Percentiles rank a stretch among this genome's conserved stretches.
Evolutionary conservation across 2,797 vertebrate genomes (phyloP).

Genomic region (Bradypodion ventrale): DNA sequence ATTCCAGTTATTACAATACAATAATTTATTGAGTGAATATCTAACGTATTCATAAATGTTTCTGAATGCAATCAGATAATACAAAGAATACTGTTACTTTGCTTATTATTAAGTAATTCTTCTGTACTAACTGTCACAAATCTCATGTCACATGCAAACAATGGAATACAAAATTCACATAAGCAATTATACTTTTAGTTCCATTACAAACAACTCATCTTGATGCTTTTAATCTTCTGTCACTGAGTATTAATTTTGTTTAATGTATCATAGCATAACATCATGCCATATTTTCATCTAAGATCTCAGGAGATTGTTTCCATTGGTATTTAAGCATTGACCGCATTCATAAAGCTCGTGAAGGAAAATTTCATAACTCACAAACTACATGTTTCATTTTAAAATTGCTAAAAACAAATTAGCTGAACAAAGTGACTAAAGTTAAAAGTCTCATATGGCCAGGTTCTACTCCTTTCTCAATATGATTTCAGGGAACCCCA

Average conservation of each 20-base stretch:
- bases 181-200: not conserved
- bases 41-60: not conserved
- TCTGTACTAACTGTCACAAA: not conserved
- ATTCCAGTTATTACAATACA: not conserved
- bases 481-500: not conserved
- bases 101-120: not conserved
- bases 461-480: not conserved
- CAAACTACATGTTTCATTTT: not conserved
- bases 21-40: not conserved
- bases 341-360: not conserved
- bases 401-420: not conserved
- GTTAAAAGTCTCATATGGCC: too few species aligned
- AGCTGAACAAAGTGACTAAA: not conserved
- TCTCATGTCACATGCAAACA: not conserved
- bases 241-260: slow-evolving; percentile 13
- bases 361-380: not conserved
- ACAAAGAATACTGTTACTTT: not conserved
- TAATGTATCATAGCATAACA: not conserved
- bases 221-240: not conserved
- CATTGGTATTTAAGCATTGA: not conserved
- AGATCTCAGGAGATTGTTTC: not conserved
- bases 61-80: not conserved
- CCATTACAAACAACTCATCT: not conserved
- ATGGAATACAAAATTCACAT: not conserved
- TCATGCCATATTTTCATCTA: not conserved